Evolutionary conservation across 2,113 vertebrate species (phyloP).

Genomic region (Engystomops pustulosus): DNA sequence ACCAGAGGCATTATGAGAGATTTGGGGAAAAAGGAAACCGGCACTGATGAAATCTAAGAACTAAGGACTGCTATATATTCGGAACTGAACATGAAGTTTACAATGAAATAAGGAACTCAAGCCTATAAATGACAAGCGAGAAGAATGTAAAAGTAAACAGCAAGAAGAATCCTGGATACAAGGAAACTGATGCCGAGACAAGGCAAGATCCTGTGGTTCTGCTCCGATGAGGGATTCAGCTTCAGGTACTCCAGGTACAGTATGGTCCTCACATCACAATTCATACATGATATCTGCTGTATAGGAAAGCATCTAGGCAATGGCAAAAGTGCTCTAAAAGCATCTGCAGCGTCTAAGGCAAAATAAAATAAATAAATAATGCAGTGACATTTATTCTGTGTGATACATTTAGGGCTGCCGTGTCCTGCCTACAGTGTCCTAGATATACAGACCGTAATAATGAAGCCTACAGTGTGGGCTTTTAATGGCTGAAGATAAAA

Average conservation of each 20-base stretch:
- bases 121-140: constrained; percentile 27
- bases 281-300: neutral
- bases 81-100: neutral
- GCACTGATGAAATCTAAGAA: neutral
- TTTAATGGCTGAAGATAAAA: constrained; percentile 24
- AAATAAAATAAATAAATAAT: constrained; percentile 43
- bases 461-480: constrained; percentile 22
- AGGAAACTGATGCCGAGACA: neutral
- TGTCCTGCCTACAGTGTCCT: constrained; percentile 27
- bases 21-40: neutral
- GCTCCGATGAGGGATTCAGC: neutral
- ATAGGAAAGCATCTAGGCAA: neutral
- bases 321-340: neutral
- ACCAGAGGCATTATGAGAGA: neutral
- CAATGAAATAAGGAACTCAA: constrained; percentile 8
- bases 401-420: constrained; percentile 41
- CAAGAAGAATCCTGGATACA: neutral
- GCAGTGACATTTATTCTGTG: constrained; percentile 41
- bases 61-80: neutral
- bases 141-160: constrained; percentile 41
- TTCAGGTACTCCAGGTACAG: constrained; percentile 33
- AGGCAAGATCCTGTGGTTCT: neutral
- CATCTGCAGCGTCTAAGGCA: constrained; percentile 17
- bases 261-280: constrained; percentile 8
- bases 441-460: constrained; percentile 40